Percentiles rank a stretch among this genome's conserved stretches.
phyloP scores from a whole-genome alignment of 2,113 vertebrate species.

The Sturnus vulgaris region DNA sequence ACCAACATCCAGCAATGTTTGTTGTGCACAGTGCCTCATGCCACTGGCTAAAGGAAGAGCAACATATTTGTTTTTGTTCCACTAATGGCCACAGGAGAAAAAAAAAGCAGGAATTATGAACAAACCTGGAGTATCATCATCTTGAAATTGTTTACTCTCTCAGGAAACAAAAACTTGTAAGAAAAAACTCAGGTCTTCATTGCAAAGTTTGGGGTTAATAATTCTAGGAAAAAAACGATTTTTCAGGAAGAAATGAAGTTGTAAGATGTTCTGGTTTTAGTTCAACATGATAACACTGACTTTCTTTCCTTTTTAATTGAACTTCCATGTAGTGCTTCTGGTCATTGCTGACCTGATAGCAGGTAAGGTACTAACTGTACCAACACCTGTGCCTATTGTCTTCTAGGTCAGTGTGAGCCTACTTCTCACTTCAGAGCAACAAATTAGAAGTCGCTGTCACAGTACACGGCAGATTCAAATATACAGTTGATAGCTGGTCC shows the following conservation, averaged over 20 bases:
- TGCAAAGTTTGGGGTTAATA: not conserved
- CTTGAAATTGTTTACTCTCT: not conserved
- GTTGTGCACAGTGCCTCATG: not conserved
- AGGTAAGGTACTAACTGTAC: not conserved
- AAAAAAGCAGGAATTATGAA: not conserved
- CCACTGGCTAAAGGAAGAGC: not conserved
- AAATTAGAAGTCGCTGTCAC: not conserved
- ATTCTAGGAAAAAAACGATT: not conserved
- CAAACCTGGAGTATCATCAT: not conserved
- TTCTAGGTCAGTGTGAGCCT: not conserved
- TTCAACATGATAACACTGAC: not conserved
- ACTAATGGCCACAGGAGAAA: not conserved
- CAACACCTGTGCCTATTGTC: not conserved
- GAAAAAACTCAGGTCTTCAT: not conserved
- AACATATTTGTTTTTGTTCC: not conserved
- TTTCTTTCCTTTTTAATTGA: not conserved
- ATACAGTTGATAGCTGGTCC: fast-evolving
- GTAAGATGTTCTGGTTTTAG: not conserved
- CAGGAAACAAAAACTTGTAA: not conserved
- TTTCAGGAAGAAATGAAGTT: not conserved
- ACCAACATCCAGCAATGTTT: not conserved
- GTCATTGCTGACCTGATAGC: not conserved
- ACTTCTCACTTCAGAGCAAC: not conserved
- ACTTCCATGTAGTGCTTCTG: not conserved
- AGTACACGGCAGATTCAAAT: not conserved